These are phyloP conservation scores for Oceanodroma leucorhoa DNA, from an alignment of 2,797 vertebrate species.

Conservation along the genomic window DNA sequence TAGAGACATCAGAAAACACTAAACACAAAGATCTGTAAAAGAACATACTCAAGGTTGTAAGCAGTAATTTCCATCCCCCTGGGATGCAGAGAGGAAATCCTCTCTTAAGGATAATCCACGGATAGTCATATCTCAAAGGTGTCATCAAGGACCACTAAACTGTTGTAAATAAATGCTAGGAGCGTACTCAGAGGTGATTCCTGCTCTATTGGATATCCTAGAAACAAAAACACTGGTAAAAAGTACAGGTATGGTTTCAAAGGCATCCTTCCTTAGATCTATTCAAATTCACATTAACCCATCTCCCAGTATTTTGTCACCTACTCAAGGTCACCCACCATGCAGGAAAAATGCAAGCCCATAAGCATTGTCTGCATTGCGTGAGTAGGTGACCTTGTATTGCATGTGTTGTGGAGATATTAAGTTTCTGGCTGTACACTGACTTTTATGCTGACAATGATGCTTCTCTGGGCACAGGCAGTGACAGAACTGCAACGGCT, in stretches of 20 bases:
- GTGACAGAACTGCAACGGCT: not conserved
- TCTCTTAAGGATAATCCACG: not conserved
- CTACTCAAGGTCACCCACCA: not conserved
- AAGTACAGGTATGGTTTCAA: rapidly evolving
- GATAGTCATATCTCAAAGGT: not conserved
- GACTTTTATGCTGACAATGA: not conserved
- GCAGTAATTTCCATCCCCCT: not conserved
- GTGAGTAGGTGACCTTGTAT: not conserved
- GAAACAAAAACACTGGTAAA: not conserved
- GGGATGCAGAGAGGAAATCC: not conserved
- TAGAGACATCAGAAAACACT: not conserved
- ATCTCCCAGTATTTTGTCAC: not conserved
- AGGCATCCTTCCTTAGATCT: not conserved
- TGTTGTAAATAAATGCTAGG: not conserved
- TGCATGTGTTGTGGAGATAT: not conserved
- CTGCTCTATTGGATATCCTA: not conserved
- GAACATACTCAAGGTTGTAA: not conserved
- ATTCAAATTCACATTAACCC: not conserved
- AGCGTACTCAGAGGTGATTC: not conserved
- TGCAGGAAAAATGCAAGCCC: not conserved
- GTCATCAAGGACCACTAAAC: not conserved
- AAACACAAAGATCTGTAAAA: not conserved
- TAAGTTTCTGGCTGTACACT: not conserved
- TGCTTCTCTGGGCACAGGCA: not conserved
- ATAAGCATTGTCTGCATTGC: not conserved